A percentile compares a stretch with the other conserved stretches of the same genome.
Evolutionary conservation across 92 coral and sea anemone species (phyloP).

Genomic region (Zoanthus sansibaricus): DNA sequence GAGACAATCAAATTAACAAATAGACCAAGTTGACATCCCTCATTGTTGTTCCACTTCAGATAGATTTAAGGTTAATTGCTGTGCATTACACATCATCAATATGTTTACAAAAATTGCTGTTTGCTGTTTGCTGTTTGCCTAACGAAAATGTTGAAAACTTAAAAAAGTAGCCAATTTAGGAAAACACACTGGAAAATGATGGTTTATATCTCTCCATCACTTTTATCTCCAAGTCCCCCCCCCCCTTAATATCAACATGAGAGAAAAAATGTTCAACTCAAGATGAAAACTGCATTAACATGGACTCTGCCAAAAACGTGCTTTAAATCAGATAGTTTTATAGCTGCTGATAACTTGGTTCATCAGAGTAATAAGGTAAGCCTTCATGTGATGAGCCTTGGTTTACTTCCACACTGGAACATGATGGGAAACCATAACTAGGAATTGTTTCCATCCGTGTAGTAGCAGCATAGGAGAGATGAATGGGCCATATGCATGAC

Average conservation of each 20-base stretch:
- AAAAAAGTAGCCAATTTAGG: slow-evolving; percentile 3
- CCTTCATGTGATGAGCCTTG: slow-evolving; percentile 42
- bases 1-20: slow-evolving; percentile 8
- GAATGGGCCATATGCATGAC: slow-evolving; percentile 56
- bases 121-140: too few species aligned
- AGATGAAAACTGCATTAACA: slow-evolving; percentile 30
- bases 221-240: slow-evolving; percentile 37
- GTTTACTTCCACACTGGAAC: slow-evolving; percentile 46
- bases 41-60: slow-evolving; percentile 19
- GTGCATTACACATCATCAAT: slow-evolving; percentile 8
- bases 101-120: slow-evolving; percentile 3
- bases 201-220: neutral
- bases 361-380: slow-evolving; percentile 31
- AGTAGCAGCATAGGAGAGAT: slow-evolving; percentile 4
- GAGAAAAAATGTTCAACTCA: slow-evolving; percentile 54
- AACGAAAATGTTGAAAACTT: neutral
- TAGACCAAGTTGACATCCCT: slow-evolving; percentile 14
- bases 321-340: slow-evolving; percentile 46
- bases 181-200: slow-evolving; percentile 3
- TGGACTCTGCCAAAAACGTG: slow-evolving; percentile 46
- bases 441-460: slow-evolving; percentile 11
- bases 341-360: slow-evolving; percentile 50
- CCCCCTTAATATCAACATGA: slow-evolving; percentile 52
- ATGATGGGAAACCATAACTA: slow-evolving; percentile 58
- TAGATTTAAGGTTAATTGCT: slow-evolving; percentile 19